These are phyloP conservation scores for Eupsittula cactorum DNA, from an alignment of 2,113 vertebrate genomes.

Conservation along the genomic window DNA sequence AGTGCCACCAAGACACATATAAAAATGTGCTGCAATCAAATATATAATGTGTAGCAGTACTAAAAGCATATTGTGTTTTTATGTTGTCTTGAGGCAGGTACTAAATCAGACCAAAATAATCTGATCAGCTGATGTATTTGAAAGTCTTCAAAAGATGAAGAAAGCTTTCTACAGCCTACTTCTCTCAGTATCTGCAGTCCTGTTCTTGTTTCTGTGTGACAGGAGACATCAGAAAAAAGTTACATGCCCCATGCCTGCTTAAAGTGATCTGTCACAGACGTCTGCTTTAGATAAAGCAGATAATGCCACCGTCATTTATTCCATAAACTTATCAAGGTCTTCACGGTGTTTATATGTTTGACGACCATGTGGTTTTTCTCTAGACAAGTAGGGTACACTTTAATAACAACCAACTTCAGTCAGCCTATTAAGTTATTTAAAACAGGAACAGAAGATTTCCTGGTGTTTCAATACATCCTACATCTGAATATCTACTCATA, in stretches of 20 bases:
- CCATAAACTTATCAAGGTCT: not conserved
- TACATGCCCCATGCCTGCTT: not conserved
- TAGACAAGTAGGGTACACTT: not conserved
- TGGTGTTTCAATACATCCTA: not conserved
- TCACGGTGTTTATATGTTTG: not conserved
- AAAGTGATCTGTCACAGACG: not conserved
- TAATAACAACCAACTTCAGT: not conserved
- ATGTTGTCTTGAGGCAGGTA: not conserved
- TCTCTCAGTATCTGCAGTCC: not conserved
- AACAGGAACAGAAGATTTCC: not conserved
- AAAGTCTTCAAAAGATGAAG: not conserved
- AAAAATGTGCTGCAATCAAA: not conserved
- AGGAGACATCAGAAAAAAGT: not conserved
- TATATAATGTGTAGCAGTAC: not conserved
- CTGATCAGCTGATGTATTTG: not conserved
- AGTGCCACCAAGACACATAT: not conserved
- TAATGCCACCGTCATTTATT: not conserved
- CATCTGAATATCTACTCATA: rapidly evolving
- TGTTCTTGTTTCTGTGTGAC: not conserved
- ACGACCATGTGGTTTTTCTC: not conserved
- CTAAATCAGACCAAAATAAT: not conserved
- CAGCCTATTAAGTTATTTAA: not conserved
- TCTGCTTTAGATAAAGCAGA: not conserved
- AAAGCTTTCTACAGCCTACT: not conserved
- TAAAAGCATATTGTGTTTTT: not conserved